A percentile compares a stretch with the other conserved stretches of the same genome.
phyloP scores from a whole-genome alignment of 2,888 invertebrate species.

The Phasia obesa region DNA sequence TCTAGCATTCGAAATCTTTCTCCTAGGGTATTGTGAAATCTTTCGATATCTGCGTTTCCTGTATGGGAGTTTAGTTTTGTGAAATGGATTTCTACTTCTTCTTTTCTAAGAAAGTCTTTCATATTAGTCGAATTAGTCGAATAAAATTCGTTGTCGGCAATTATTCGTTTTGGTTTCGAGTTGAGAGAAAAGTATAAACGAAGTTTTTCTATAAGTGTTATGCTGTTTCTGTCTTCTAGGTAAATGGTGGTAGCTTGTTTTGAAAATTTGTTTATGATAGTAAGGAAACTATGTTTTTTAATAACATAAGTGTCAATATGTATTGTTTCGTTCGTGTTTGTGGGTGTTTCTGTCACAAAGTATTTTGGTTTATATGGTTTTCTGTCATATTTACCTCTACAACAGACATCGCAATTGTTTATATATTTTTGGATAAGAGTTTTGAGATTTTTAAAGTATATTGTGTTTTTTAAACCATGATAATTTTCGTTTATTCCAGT shows the following conservation, averaged over 20 bases:
- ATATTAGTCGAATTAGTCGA: constrained; percentile 4
- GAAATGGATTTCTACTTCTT: constrained; percentile 36
- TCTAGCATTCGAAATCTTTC: constrained; percentile 7
- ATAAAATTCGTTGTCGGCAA: not conserved
- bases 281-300: constrained; percentile 34
- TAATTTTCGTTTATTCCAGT: constrained; percentile 40
- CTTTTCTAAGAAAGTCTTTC: constrained; percentile 24
- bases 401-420: constrained; percentile 58
- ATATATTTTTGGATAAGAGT: constrained; percentile 63
- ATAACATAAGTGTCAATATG: constrained; percentile 4
- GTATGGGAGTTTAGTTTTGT: constrained; percentile 23
- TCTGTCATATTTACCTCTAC: constrained; percentile 59
- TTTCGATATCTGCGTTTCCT: constrained; percentile 15
- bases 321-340: constrained; percentile 7
- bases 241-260: constrained; percentile 40
- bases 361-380: constrained; percentile 57
- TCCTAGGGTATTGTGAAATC: constrained; percentile 17
- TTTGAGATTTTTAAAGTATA: constrained; percentile 44
- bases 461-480: constrained; percentile 56
- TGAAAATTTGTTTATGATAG: constrained; percentile 55
- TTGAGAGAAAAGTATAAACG: not conserved
- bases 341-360: constrained; percentile 43
- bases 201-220: constrained; percentile 35
- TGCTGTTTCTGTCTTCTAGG: constrained; percentile 43
- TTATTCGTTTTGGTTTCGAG: not conserved